Base-by-base conservation (phyloP, 2,113 vertebrate genomes). In the Leucosticte australis region DNA sequence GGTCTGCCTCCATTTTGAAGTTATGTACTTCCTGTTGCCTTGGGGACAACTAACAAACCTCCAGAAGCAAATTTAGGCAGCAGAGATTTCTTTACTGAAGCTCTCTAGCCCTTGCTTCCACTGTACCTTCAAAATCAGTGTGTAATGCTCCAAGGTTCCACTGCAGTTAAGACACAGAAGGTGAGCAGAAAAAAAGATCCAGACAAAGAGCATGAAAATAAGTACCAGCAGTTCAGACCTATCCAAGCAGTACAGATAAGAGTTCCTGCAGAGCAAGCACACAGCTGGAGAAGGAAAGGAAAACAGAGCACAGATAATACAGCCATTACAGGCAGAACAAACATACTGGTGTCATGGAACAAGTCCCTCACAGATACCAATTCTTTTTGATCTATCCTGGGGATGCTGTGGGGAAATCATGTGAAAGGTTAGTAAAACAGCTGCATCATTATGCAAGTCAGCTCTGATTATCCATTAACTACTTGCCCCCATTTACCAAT, bases 211-310 rank as follows among this genome's bases (percentile, higher is more conserved):
- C 35, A 22, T 14, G 30, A 52, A 57, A 65, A 0, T 7, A 31
- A 73, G 26, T 24, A 92, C 77, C 0, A 81, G 73, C 35, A 59
- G 64, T 37, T 71, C 19, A 37, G 52, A 56, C 24, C 52, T 75
- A 82, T 31, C n/a, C 74, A 76, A 46, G 86, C 80, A 87, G 64
- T 80, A 81, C 63, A 96, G 85, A 20, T 10, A 42, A 0, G 10
- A 57, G 39, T 14, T 87, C 67, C 86, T 69, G 65, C 83, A 90
- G 53, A 68, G n/a, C 62, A 71, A 76, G 55, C 62, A 68, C 50
- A 47, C 1, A 85, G 90, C 90, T 82, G 39, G 46, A 83, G 91
- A 67, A 92, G 73, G 73, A 81, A 90, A 96, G 70, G 74, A 83
- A 85, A 95, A 91, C 67, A 62, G 33, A 87, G 46, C 0, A 0